Conservation (phyloP, 2,888 invertebrate species). For the Caenorhabditis uteleia region DNA sequence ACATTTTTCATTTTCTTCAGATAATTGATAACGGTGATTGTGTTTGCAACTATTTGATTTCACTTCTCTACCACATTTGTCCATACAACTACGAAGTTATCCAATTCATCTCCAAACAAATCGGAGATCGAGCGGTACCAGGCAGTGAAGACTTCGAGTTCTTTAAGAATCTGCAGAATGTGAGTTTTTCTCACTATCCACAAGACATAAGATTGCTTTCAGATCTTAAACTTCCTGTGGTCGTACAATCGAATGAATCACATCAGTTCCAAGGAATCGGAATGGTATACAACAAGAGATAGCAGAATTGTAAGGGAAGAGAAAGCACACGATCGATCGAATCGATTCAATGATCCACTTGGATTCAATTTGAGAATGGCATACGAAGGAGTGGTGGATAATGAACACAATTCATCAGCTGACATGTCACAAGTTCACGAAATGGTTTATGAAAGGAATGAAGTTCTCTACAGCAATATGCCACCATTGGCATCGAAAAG, state of each 20-base stretch:
- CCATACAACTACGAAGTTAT: slow-evolving; percentile 58
- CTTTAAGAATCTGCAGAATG: slow-evolving; percentile 15
- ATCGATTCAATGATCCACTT: slow-evolving; percentile 10
- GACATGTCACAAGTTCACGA: slow-evolving; percentile 4
- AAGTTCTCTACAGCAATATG: slow-evolving; percentile 28
- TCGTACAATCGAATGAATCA: slow-evolving; percentile 25
- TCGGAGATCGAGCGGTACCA: not conserved
- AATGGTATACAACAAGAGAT: slow-evolving; percentile 34
- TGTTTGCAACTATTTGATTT: slow-evolving; percentile 19
- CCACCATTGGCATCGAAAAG: slow-evolving; percentile 18
- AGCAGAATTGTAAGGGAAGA: slow-evolving; percentile 13
- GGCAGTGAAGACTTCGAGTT: slow-evolving; percentile 15
- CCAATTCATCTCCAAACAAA: slow-evolving; percentile 20
- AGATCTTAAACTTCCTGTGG: slow-evolving; percentile 27
- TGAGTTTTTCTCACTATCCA: not conserved
- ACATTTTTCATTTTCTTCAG: no score
- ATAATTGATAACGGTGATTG: slow-evolving; percentile 3
- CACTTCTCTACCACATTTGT: slow-evolving; percentile 37
- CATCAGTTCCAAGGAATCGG: slow-evolving; percentile 25
- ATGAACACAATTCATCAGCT: not conserved
- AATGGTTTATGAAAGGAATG: slow-evolving; percentile 31
- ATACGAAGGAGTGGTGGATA: slow-evolving; percentile 13
- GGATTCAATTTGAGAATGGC: slow-evolving; percentile 7
- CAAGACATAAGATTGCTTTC: no score
- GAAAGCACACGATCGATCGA: slow-evolving; percentile 20